Conservation (phyloP, 1,140 invertebrate genomes). For the Popillia japonica region DNA sequence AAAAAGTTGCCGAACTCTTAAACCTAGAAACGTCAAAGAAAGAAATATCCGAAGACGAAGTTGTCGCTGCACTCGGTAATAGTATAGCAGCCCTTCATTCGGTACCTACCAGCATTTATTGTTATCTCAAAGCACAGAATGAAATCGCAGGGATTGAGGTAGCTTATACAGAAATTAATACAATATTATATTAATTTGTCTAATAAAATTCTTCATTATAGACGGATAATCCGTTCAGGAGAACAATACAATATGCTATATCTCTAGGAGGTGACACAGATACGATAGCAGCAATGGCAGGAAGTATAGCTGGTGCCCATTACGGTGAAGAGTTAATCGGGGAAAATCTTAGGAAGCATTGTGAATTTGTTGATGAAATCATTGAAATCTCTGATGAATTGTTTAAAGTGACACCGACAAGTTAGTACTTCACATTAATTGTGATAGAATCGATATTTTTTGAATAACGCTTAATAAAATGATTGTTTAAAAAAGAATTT, state of each 20-base stretch:
- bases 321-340: constrained; percentile 72
- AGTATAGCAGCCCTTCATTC: constrained; percentile 72
- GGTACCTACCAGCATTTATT: constrained; percentile 80
- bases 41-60: constrained; percentile 59
- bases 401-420: constrained; percentile 50
- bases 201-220: constrained; percentile 39
- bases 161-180: constrained; percentile 43
- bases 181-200: neutral
- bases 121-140: constrained; percentile 71
- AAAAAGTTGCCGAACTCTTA: constrained; percentile 62
- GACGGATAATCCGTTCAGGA: constrained; percentile 63
- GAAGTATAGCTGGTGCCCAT: constrained; percentile 78
- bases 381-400: constrained; percentile 63
- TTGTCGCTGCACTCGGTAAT: constrained; percentile 69
- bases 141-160: constrained; percentile 67
- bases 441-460: no score
- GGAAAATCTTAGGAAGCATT: constrained; percentile 66
- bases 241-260: constrained; percentile 75
- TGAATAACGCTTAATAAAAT: neutral
- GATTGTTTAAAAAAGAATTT: neutral
- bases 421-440: neutral
- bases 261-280: constrained; percentile 82
- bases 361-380: constrained; percentile 69
- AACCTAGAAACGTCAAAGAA: constrained; percentile 49
- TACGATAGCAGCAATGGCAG: constrained; percentile 82